Evolutionary conservation across 2,888 invertebrate genomes (phyloP).

Genomic region (Papilio protenor): DNA sequence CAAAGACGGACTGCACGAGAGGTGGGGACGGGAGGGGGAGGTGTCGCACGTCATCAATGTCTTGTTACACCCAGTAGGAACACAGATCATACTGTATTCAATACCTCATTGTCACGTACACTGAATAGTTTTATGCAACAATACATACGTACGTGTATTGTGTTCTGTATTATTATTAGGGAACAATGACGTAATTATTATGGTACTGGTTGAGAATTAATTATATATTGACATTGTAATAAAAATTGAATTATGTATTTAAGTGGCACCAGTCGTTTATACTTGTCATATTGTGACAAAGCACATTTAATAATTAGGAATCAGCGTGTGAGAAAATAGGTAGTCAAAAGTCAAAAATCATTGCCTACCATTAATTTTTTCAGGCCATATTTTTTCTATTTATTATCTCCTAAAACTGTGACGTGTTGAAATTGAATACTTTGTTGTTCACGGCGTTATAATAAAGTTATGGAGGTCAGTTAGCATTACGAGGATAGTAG

Average conservation of each 20-base stretch:
- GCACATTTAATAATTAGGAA: no score
- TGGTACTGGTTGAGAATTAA: conserved; percentile 9
- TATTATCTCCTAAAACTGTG: conserved; percentile 33
- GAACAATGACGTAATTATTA: conserved; percentile 30
- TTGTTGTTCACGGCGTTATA: conserved; percentile 49
- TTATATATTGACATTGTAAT: conserved; percentile 4
- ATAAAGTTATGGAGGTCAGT: conserved; percentile 50
- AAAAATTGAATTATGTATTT: background rate
- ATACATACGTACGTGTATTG: conserved; percentile 15
- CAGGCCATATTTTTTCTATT: no score
- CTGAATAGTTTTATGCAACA: conserved; percentile 37
- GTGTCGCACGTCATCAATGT: conserved; percentile 36
- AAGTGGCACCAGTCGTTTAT: no score
- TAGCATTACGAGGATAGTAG: conserved; percentile 18
- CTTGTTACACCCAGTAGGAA: conserved; percentile 14
- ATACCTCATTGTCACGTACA: conserved; percentile 28
- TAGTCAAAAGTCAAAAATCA: no score
- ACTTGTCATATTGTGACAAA: no score
- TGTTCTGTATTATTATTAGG: background rate
- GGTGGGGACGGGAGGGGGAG: conserved; percentile 45
- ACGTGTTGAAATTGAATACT: conserved; percentile 43
- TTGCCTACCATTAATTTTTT: no score
- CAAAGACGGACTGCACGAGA: conserved; percentile 59
- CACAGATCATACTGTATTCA: conserved; percentile 26
- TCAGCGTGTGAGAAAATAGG: no score